A percentile compares a stretch with the other conserved stretches of the same genome.
phyloP scores from a whole-genome alignment of 2,888 invertebrate genomes.

The Mamestra brassicae region DNA sequence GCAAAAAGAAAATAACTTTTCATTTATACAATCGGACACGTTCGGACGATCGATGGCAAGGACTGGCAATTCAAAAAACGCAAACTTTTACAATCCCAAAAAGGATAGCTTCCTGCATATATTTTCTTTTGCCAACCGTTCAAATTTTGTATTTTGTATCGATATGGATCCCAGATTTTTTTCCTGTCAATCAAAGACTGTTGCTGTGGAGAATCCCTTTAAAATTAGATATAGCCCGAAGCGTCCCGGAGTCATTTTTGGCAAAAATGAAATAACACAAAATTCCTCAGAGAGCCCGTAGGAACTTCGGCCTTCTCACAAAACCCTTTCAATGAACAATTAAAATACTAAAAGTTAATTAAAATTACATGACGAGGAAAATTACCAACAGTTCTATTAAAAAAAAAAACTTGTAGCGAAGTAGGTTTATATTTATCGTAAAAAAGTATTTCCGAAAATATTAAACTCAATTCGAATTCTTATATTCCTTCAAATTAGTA shows the following conservation, averaged over 20 bases:
- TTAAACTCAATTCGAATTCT: neutral
- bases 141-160: conserved; percentile 11
- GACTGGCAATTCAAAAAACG: conserved; percentile 8
- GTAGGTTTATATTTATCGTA: neutral
- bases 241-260: neutral
- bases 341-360: conserved; percentile 18
- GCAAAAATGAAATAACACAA: conserved; percentile 9
- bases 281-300: neutral
- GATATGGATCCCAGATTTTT: neutral
- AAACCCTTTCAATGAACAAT: conserved; percentile 20
- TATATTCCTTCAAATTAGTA: conserved; percentile 1
- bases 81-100: conserved; percentile 5
- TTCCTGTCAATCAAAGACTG: neutral
- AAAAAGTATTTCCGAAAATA: neutral
- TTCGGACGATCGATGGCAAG: neutral
- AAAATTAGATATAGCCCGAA: neutral
- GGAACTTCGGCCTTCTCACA: neutral
- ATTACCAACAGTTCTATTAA: neutral
- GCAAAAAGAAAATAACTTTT: conserved; percentile 1
- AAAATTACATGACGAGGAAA: conserved; percentile 9
- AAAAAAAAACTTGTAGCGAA: neutral
- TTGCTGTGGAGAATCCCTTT: neutral
- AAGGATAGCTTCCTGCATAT: conserved; percentile 8
- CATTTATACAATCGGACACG: neutral
- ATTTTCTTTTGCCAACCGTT: conserved; percentile 24